Base-by-base conservation (phyloP, 2,113 vertebrate species). In the Alethe diademata region DNA sequence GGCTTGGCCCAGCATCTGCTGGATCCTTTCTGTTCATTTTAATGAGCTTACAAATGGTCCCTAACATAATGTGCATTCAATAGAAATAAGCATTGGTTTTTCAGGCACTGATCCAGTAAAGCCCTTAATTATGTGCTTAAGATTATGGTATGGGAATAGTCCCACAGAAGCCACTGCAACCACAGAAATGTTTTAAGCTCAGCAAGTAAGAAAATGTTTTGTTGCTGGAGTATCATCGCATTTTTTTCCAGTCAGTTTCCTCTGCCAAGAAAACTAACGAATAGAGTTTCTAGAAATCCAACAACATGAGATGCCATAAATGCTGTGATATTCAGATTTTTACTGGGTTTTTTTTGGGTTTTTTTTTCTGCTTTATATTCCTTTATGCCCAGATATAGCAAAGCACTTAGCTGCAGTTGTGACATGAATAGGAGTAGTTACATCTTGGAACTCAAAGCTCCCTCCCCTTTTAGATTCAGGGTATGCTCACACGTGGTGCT, bases 41-140 rank as follows among this genome's bases (percentile, higher is more conserved):
- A 95, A 92, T 95, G 92, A 94, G 88, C 87, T 95, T 93, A 88
- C 85, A 92, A 66, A 93, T 90, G 86, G 90, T 86, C 51, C 38
- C 80, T 86, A 81, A 64, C 83, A 88, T 71, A 96, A 90, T 86
- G 90, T 80, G 67, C 48, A 74, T 92, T 95, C 90, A 92, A 45
- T 19, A 95, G 67, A 92, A 95, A 94, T 76, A 93, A 90, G 86
- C 56, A 38, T 15, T 94, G 79, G 51, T 92, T 93, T 78, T 88
- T 92, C 82, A 95, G 93, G 88, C 93, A 48, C 70, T 42, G 78
- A 89, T 95, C 94, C 79, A 92, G 64, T 90, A 93, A 92, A 96
- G 75, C 72, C 90, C 60, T 88, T 93, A 92, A 92, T 96, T 95
- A 88, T 75, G 76, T 74, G 42, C 82, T 96, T 95, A 95, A 95